Percentiles rank a stretch among this genome's conserved stretches.
Conservation (phyloP, 2,797 vertebrate genomes). For the Myotis myotis region DNA sequence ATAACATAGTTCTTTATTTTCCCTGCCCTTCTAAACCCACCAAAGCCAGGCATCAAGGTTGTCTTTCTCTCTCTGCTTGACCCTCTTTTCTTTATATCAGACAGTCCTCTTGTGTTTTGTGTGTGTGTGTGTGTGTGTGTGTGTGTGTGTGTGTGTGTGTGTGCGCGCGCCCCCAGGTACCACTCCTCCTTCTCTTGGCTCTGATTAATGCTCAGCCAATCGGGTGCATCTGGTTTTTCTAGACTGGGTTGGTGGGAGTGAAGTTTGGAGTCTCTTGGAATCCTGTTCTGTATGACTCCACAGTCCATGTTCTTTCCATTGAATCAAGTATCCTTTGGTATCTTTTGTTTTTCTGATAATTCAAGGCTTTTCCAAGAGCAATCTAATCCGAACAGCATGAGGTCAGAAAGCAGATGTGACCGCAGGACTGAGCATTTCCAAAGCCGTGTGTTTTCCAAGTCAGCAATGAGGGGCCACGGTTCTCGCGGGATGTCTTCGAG, state of each 20-base stretch:
- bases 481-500: background rate
- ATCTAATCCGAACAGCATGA: constrained; percentile 22
- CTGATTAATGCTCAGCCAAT: background rate
- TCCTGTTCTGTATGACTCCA: background rate
- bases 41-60: background rate
- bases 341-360: constrained; percentile 47
- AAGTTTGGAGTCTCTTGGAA: background rate
- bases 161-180: background rate
- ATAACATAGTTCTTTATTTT: background rate
- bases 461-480: background rate
- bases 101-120: background rate
- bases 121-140: too few species aligned
- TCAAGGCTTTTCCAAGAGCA: constrained; percentile 37
- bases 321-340: background rate
- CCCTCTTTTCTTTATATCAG: background rate
- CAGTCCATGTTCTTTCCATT: background rate
- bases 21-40: background rate
- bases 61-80: background rate
- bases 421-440: constrained; percentile 24
- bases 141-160: fast-evolving
- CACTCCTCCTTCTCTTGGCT: background rate
- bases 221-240: background rate
- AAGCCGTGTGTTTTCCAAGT: constrained; percentile 41
- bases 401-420: constrained; percentile 65
- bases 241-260: background rate